These are phyloP conservation scores for Phenacoccus solenopsis DNA, from an alignment of 1,140 invertebrate species.

Conservation along the genomic window DNA sequence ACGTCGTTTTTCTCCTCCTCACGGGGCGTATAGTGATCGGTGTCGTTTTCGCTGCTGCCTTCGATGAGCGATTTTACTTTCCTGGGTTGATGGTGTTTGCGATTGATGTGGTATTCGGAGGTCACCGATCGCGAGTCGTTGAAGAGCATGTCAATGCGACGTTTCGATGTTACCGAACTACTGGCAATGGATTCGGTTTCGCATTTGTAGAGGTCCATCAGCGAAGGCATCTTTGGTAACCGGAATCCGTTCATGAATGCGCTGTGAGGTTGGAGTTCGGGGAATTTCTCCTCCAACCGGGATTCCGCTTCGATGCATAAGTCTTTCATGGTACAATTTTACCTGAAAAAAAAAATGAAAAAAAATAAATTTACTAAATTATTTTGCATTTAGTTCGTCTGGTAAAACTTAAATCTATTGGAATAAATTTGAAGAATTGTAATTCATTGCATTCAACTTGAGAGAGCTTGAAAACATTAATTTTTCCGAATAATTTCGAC, in stretches of 20 bases:
- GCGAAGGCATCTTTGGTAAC: background rate
- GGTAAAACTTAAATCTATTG: too few relatives aligned
- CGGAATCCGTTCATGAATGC: background rate
- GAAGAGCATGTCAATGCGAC: constrained; percentile 21
- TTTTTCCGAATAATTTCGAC: too few relatives aligned
- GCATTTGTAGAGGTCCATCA: constrained; percentile 1
- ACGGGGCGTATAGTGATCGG: background rate
- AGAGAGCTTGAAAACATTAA: too few relatives aligned
- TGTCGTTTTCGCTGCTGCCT: background rate
- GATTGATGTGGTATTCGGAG: constrained; percentile 6
- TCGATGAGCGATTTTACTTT: background rate
- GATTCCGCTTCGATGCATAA: background rate
- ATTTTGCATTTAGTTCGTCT: too few relatives aligned
- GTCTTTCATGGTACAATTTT: background rate
- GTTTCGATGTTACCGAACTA: constrained; percentile 21
- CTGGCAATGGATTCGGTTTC: constrained; percentile 9
- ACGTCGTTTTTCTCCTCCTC: constrained; percentile 48
- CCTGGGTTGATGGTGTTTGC: background rate
- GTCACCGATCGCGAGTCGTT: background rate
- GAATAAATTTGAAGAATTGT: too few relatives aligned
- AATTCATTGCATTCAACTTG: too few relatives aligned
- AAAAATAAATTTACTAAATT: too few relatives aligned
- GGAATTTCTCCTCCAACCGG: background rate
- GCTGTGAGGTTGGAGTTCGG: background rate
- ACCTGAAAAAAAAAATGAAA: background rate